Evolutionary conservation across 2,888 invertebrate genomes (phyloP).

Genomic region (Volucella inflata): DNA sequence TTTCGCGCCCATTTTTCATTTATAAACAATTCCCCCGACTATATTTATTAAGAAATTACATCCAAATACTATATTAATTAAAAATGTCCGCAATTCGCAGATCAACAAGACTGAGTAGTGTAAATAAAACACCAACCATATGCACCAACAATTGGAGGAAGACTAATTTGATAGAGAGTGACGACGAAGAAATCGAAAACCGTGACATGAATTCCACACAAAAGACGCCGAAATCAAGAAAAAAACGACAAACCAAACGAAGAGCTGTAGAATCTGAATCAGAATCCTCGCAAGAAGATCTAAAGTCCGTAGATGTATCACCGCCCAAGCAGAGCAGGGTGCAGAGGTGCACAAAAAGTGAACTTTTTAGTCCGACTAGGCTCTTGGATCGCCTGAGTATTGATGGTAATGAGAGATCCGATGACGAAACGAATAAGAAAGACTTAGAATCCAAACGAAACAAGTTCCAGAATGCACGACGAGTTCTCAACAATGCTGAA

Average conservation of each 20-base stretch:
- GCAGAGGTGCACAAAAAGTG: slow-evolving; percentile 67
- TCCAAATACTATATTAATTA: slow-evolving; percentile 7
- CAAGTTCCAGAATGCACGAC: slow-evolving; percentile 83
- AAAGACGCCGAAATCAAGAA: slow-evolving; percentile 58
- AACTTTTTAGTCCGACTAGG: slow-evolving; percentile 81
- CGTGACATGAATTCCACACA: slow-evolving; percentile 59
- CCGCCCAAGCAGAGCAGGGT: slow-evolving; percentile 81
- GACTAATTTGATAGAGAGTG: slow-evolving; percentile 44
- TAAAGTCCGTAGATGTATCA: slow-evolving; percentile 76
- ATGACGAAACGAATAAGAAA: slow-evolving; percentile 20
- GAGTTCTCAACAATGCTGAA: slow-evolving; percentile 82
- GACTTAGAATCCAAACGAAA: slow-evolving; percentile 76
- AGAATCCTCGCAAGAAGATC: slow-evolving; percentile 29
- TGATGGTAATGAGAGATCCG: slow-evolving; percentile 77
- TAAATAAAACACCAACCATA: slow-evolving; percentile 76
- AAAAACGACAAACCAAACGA: slow-evolving; percentile 62
- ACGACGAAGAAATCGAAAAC: slow-evolving; percentile 68
- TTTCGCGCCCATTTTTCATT: slow-evolving; percentile 56
- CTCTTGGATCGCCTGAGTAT: slow-evolving; percentile 81
- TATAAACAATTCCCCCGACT: background rate
- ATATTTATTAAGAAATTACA: slow-evolving; percentile 2
- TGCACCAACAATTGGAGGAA: slow-evolving; percentile 61
- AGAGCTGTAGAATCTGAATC: slow-evolving; percentile 59
- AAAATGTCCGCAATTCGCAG: slow-evolving; percentile 81
- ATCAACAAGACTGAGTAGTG: slow-evolving; percentile 81